phyloP scores from a whole-genome alignment of 2,113 vertebrate species.

The Phyllostomus discolor region DNA sequence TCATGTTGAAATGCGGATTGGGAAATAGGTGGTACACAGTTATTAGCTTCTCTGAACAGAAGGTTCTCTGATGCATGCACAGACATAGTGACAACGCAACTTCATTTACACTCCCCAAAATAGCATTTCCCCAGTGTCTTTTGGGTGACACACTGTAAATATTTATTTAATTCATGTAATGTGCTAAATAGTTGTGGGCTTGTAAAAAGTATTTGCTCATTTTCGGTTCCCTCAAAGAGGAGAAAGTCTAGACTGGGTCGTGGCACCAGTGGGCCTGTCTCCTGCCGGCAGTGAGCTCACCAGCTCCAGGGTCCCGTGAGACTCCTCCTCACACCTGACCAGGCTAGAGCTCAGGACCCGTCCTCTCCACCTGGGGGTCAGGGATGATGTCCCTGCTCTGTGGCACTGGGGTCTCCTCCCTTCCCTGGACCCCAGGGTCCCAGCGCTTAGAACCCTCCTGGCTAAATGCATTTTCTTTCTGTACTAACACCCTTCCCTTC shows the following conservation, averaged over 20 bases:
- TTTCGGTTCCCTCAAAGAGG: background rate
- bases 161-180: background rate
- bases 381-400: background rate
- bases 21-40: constrained; percentile 33
- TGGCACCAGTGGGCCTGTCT: background rate
- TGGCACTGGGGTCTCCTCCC: background rate
- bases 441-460: background rate
- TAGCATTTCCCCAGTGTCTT: background rate
- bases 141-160: background rate
- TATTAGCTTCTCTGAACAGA: constrained; percentile 17
- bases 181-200: background rate
- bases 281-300: background rate
- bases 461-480: background rate
- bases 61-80: background rate
- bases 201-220: background rate
- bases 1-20: constrained; percentile 46
- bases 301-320: background rate
- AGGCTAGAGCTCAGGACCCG: background rate
- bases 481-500: background rate
- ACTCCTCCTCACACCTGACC: background rate
- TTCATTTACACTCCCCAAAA: constrained; percentile 8
- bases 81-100: constrained; percentile 17
- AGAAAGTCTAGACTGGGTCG: background rate
- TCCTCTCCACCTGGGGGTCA: background rate
- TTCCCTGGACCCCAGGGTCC: background rate